phyloP scores from a whole-genome alignment of 2,113 vertebrate genomes.

The Cyprinus carpio region DNA sequence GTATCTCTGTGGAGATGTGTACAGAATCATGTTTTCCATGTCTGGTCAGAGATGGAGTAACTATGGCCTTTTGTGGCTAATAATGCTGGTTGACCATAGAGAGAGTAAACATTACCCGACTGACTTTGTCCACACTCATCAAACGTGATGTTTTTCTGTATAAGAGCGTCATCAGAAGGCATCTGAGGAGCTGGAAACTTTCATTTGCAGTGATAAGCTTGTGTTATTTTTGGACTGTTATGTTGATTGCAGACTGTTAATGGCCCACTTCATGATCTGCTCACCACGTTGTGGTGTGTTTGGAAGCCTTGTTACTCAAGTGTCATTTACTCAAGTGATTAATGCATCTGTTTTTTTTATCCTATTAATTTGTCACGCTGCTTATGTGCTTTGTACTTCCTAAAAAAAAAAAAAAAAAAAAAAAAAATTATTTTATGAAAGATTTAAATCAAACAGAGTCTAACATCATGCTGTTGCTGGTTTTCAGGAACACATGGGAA shows the following conservation, averaged over 20 bases:
- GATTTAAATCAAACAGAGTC: not conserved
- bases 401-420: no score
- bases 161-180: not conserved
- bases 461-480: not conserved
- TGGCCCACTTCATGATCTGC: not conserved
- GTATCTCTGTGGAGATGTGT: not conserved
- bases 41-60: constrained; percentile 22
- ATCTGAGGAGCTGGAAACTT: not conserved
- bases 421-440: not conserved
- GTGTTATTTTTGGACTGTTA: not conserved
- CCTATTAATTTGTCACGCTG: not conserved
- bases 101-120: not conserved
- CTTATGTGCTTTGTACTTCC: not conserved
- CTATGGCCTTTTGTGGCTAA: constrained; percentile 13
- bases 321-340: not conserved
- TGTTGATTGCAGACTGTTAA: not conserved
- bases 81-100: not conserved
- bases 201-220: not conserved
- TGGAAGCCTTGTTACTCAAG: not conserved
- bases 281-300: not conserved
- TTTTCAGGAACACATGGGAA: not conserved
- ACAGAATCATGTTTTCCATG: no score
- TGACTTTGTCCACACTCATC: not conserved
- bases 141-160: not conserved
- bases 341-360: not conserved